A percentile compares a stretch with the other conserved stretches of the same genome.
Evolutionary conservation across 2,888 invertebrate species (phyloP).

Genomic region (Andrena haemorrhoa): DNA sequence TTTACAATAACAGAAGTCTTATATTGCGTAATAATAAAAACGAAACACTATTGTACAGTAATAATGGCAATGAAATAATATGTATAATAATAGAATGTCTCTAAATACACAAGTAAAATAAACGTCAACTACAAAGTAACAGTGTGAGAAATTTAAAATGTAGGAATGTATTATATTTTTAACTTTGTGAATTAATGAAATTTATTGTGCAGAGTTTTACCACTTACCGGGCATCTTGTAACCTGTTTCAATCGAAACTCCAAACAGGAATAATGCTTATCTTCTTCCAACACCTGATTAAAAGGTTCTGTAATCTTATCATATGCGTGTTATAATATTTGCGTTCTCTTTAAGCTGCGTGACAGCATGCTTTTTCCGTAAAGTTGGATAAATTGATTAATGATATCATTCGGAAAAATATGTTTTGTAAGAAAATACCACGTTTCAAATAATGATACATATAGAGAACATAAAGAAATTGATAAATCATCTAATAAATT

Average conservation of each 20-base stretch:
- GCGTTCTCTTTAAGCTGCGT: slow-evolving; percentile 32
- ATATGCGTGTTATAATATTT: slow-evolving; percentile 58
- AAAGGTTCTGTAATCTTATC: slow-evolving; percentile 77
- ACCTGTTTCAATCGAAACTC: slow-evolving; percentile 41
- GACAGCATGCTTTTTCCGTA: slow-evolving; percentile 45
- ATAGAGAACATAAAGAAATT: background rate
- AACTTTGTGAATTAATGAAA: background rate
- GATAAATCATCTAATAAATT: background rate
- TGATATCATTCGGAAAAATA: slow-evolving; percentile 8
- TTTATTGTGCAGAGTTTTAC: background rate
- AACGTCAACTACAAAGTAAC: background rate
- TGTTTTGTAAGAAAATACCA: background rate
- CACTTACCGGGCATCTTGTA: slow-evolving; percentile 74
- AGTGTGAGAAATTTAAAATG: background rate
- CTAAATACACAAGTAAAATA: background rate
- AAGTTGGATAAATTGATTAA: slow-evolving; percentile 20
- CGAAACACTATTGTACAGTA: too few species aligned
- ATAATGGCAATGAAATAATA: too few species aligned
- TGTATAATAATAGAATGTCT: background rate
- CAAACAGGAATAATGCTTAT: slow-evolving; percentile 68
- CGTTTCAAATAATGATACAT: background rate
- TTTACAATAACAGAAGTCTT: too few species aligned
- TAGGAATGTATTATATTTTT: background rate
- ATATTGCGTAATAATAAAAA: too few species aligned
- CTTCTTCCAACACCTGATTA: slow-evolving; percentile 61